Base-by-base conservation (phyloP, 2,797 vertebrate genomes). In the Aldrovandia affinis region DNA sequence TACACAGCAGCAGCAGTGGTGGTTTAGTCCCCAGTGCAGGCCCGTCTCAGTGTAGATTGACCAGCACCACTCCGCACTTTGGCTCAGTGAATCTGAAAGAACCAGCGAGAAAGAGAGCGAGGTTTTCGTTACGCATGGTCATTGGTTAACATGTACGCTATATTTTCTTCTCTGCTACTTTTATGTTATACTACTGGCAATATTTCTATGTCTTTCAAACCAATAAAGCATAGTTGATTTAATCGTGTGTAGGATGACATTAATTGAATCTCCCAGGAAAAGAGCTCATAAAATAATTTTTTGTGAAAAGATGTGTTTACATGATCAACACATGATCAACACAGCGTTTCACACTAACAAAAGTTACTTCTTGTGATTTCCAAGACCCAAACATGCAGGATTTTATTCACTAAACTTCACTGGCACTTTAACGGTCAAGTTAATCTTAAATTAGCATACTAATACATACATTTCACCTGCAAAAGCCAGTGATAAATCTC, bases 71-170 rank as follows among this genome's bases (percentile, higher is more conserved):
- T 87, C 98, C 98, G 82, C 93, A 93, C 90, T 98, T 97, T 92
- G 96, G 95, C 94, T 99, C 98, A 83, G 95, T 94, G 91, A 96
- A 99, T 94, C 98, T 99, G 94, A n/a, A 78, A 81, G 22, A 22
- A 0, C n/a, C n/a, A n/a, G 81, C 42, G 75, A 90, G 65, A 30
- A 9, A 33, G n/a, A 36, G 5, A 84, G n/a, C 73, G 14, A 20
- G 3, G 14, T 9, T 0, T 54, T 81, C 39, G 47, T 8, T 70
- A 44, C 80, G 78, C 50, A 82, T 83, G 81, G 84, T 59, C 70
- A 63, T 70, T 84, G n/a, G 33, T 70, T 39, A 70, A 70, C 15
- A 39, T 42, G 28, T 73, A 10, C 12, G 39, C 30, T 15, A 14
- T 14, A 30, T 68, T 68, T 68, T 30, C 63, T 63, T 6, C 59